phyloP scores from a whole-genome alignment of 2,888 invertebrate genomes.

The Zhuqinia jingwanae region DNA sequence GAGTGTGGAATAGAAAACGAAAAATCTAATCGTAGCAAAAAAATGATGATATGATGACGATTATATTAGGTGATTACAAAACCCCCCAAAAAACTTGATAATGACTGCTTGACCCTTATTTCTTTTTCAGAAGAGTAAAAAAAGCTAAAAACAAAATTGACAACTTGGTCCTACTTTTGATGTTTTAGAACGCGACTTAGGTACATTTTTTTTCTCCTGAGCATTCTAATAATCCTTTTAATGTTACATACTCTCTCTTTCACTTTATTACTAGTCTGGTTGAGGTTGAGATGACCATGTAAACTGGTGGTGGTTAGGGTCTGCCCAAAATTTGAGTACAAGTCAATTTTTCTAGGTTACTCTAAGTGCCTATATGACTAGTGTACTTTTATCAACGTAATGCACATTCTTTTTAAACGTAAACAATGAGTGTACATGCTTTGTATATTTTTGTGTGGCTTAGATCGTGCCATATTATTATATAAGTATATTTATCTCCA shows the following conservation, averaged over 20 bases:
- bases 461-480: too few species aligned
- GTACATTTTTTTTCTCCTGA: conserved; percentile 33
- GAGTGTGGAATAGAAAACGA: conserved; percentile 7
- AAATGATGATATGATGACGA: conserved; percentile 15
- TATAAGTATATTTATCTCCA: background rate
- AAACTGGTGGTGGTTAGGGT: background rate
- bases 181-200: conserved; percentile 48
- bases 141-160: conserved; percentile 47
- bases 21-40: conserved; percentile 28
- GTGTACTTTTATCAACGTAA: background rate
- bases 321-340: conserved; percentile 45
- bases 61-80: conserved; percentile 54
- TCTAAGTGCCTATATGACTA: background rate
- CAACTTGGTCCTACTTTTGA: conserved; percentile 43
- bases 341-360: conserved; percentile 59
- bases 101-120: conserved; percentile 68
- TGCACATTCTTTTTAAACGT: background rate
- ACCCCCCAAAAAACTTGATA: conserved; percentile 58
- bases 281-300: background rate
- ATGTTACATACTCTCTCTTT: conserved; percentile 42
- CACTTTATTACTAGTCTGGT: conserved; percentile 37
- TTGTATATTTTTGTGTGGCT: background rate
- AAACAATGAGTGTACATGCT: too few species aligned
- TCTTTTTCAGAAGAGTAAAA: conserved; percentile 47
- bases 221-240: conserved; percentile 6